Base-by-base conservation (phyloP, 2,113 vertebrate species). In the Myotis yumanensis region DNA sequence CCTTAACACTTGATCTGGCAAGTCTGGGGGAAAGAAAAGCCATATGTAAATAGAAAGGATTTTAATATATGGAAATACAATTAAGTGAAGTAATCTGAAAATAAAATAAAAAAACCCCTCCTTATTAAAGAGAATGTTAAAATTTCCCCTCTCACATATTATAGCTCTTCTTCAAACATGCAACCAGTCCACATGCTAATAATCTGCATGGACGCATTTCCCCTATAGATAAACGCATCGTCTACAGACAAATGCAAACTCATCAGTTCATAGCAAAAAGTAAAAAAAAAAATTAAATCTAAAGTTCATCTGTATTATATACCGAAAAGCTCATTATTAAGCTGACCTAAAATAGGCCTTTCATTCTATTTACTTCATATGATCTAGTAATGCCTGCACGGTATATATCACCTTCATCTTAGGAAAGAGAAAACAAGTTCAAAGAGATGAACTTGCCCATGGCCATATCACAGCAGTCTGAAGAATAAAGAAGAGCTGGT, bases 1-100 rank as follows among this genome's bases (percentile, higher is more conserved):
- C 62, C 99, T 98, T 82, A 99, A 97, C 12, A 99, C 99, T 96
- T 99, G 99, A 95, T 99, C 99, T 18, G 99, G 99, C 96, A 99
- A 98, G 93, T 99, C 99, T 99, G 97, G 66, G 82, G 59, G 37
- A 75, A 83, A 91, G 25, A 86, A 89, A 91, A 84, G 46, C 3
- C n/a, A 35, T 22, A 37, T 0, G 1, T 37, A 37, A 68, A 77
- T 28, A 2, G 7, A n/a, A 54, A 89, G 1, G 7, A 62, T 46
- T 30, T 32, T 16, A 86, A 57, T 25, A 69, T 5, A 75, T 5
- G 17, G 28, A 35, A 76, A 80, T 15, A 0, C 4, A 79, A 62
- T 59, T 59, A 69, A 48, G 69, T 12, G 17, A 80, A 80, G 68
- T 37, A 30, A 87, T 46, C 3, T 18, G 51, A 16, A 28, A 40